Base-by-base conservation (phyloP, 2,113 vertebrate species). In the Perca flavescens region DNA sequence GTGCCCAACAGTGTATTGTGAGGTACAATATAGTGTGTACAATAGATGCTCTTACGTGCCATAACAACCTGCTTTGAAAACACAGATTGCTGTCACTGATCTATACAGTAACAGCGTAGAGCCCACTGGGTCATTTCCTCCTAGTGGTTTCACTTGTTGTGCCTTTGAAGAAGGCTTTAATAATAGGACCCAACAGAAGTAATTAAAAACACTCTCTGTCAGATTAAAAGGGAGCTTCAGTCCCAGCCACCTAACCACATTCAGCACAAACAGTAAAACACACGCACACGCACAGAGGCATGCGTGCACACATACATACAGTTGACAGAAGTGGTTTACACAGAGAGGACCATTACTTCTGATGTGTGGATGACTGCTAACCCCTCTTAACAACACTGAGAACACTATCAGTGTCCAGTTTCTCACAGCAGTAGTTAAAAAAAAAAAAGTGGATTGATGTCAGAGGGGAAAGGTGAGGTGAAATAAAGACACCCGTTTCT, bases 161-260 rank as follows among this genome's bases (percentile, higher is more conserved):
- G 89, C 88, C 93, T 95, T 95, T 95, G 94, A 95, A 94, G 92
- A 82, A 22, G 62, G 56, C 82, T 93, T 89, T 95, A 94, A 95
- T 95, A 95, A 95, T 93, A 95, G 93, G 93, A 94, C 90, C 91
- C 89, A 94, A 92, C 91, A 93, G 90, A 94, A 91, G 91, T 95
- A 95, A 95, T 96, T 93, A 43, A 94, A 95, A 96, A 94, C 80
- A 88, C 91, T 94, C 89, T 88, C 90, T 84, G 89, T 94, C 93
- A 93, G 92, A 96, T 95, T 94, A 95, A 93, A 95, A 96, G 93
- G 88, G 90, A 89, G 92, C 91, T 92, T 91, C 88, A 87, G 90
- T 89, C 91, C 92, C 81, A 88, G 92, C 89, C 87, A 88, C 86
- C 87, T 83, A 85, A 94, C 91, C 91, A 49, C 92, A 93, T 74